Base-by-base conservation (phyloP, 2,113 vertebrate species). In the Egretta garzetta region DNA sequence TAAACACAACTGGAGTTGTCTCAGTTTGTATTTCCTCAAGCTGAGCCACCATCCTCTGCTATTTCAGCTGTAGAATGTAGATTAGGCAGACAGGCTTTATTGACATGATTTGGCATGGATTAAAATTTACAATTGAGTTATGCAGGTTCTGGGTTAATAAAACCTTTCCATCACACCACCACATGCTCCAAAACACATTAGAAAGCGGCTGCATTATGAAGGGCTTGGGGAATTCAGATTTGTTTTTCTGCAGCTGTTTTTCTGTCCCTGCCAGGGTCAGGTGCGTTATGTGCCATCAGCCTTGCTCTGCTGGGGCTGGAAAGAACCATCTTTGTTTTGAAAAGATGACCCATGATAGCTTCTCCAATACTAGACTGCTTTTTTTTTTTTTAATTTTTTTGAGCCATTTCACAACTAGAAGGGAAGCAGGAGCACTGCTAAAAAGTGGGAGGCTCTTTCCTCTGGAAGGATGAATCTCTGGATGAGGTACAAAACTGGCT, bases 71-170 rank as follows among this genome's bases (percentile, higher is more conserved):
- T 67, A 68, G 55, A 86, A 55, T 5, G 32, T n/a, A 85, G 58
- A 93, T 96, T 79, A 89, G 74, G 30, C 70, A 96, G 74, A 28
- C 37, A 68, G 72, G n/a, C 58, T 93, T 90, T 86, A 52, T n/a
- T 94, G 87, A 75, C 3, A 0, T 83, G 79, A 73, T 82, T 95
- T 94, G 55, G 77, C n/a, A 88, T 52, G 92, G 88, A 74, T 96
- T 92, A 90, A 95, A 97, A 83, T 3, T 83, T 80, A 66, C 35
- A 94, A 93, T 76, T 86, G 81, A 88, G 90, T 95, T 97, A 92
- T 80, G 80, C n/a, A 93, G 90, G 90, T 85, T 95, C 92, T 85
- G 87, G 43, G 73, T 91, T 96, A 89, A 94, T 96, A 94, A 96
- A 97, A 86, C 50, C 41, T 88, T 95, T 88, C 90, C 88, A 86